These are phyloP conservation scores for Columba janthina DNA, from an alignment of 2,113 vertebrate genomes.

Conservation along the genomic window DNA sequence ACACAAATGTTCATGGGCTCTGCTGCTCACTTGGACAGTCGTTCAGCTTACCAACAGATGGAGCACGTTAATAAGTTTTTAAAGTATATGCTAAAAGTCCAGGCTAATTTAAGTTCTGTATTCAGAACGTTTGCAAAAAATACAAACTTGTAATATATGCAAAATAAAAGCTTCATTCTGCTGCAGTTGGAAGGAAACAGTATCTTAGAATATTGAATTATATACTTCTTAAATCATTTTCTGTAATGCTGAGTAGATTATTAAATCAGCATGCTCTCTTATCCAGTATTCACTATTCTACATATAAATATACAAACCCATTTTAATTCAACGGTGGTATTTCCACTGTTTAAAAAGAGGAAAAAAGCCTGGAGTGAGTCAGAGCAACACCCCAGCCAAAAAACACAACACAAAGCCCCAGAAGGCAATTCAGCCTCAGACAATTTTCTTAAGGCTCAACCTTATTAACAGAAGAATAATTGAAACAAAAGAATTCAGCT, in stretches of 20 bases:
- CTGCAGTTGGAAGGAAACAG: background rate
- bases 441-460: background rate
- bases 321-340: background rate
- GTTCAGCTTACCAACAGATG: slow-evolving; percentile 44
- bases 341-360: background rate
- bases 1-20: background rate
- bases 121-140: background rate
- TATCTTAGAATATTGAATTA: background rate
- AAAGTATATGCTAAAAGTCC: background rate
- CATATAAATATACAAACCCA: background rate
- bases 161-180: background rate
- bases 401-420: background rate
- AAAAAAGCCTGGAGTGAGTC: background rate
- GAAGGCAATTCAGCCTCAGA: background rate
- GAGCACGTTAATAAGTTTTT: slow-evolving; percentile 20
- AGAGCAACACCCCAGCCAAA: background rate
- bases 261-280: background rate
- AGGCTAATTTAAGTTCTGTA: background rate
- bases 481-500: background rate
- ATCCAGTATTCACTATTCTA: background rate
- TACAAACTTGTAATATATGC: background rate
- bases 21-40: slow-evolving; percentile 6
- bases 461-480: background rate
- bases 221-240: background rate
- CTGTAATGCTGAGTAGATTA: background rate